Conservation (phyloP, 2,888 invertebrate genomes). For the Amblyteles armatorius region DNA sequence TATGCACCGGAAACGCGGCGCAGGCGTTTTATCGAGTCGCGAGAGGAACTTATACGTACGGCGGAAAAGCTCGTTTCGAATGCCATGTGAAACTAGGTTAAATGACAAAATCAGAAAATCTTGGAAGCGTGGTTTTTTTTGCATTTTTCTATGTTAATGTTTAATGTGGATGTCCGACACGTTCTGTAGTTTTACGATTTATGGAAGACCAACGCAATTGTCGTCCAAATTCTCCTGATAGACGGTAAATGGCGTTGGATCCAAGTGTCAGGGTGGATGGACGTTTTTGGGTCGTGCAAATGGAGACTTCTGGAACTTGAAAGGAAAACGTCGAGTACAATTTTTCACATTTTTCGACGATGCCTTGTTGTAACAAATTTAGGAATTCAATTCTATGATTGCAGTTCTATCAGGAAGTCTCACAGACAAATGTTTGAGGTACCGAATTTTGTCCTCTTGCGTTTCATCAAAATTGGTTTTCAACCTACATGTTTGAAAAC, state of each 20-base stretch:
- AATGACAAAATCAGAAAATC: conserved; percentile 22
- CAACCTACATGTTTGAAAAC: not conserved
- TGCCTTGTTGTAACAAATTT: not conserved
- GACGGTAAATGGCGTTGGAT: no score
- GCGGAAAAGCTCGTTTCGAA: conserved; percentile 28
- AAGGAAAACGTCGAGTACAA: not conserved
- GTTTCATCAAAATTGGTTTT: not conserved
- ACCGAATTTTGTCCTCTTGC: not conserved
- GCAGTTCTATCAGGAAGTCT: not conserved
- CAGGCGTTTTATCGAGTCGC: conserved; percentile 48
- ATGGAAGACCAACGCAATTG: not conserved
- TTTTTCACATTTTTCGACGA: not conserved
- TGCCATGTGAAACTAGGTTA: conserved; percentile 11
- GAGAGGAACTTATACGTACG: conserved; percentile 4
- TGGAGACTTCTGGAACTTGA: not conserved
- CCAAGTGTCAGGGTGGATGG: no score
- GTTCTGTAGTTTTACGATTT: not conserved
- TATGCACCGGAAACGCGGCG: conserved; percentile 26
- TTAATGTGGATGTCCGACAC: not conserved
- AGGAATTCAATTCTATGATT: not conserved
- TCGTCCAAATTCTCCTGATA: no score
- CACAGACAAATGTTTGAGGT: no score
- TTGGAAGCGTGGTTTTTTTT: not conserved
- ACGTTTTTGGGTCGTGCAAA: not conserved
- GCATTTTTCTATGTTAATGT: not conserved